These are phyloP conservation scores for Nothobranchius kuhntae DNA, from an alignment of 2,113 vertebrate species.

Conservation along the genomic window DNA sequence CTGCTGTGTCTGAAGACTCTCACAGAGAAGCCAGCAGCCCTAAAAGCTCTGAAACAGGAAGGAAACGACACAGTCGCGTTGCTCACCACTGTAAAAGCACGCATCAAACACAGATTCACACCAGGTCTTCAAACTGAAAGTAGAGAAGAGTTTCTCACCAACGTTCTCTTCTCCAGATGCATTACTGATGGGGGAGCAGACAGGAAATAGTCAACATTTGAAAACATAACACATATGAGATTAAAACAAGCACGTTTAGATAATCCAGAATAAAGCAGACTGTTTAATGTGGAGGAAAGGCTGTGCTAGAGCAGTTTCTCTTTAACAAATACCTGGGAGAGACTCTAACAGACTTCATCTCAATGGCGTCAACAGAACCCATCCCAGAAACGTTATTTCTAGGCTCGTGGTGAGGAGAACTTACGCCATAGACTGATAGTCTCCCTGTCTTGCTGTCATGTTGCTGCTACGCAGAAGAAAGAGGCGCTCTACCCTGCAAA, in stretches of 20 bases:
- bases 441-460: not conserved
- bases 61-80: not conserved
- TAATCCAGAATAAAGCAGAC: not conserved
- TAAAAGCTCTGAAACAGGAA: not conserved
- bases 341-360: not conserved
- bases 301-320: not conserved
- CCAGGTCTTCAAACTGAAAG: not conserved
- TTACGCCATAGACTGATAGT: not conserved
- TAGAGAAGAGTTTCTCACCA: not conserved
- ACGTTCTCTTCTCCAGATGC: too few species aligned
- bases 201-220: not conserved
- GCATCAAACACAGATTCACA: not conserved
- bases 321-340: not conserved
- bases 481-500: not conserved
- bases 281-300: too few species aligned
- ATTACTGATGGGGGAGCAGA: not conserved
- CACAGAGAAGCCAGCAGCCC: not conserved
- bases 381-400: too few species aligned
- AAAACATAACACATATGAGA: not conserved
- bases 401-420: not conserved
- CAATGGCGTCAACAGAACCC: too few species aligned
- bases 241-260: not conserved
- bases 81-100: too few species aligned
- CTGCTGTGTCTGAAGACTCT: constrained; percentile 5
- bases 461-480: not conserved